Percentiles rank a stretch among this genome's conserved stretches.
phyloP scores from a whole-genome alignment of 1,140 invertebrate species.

The Ladona fulva region DNA sequence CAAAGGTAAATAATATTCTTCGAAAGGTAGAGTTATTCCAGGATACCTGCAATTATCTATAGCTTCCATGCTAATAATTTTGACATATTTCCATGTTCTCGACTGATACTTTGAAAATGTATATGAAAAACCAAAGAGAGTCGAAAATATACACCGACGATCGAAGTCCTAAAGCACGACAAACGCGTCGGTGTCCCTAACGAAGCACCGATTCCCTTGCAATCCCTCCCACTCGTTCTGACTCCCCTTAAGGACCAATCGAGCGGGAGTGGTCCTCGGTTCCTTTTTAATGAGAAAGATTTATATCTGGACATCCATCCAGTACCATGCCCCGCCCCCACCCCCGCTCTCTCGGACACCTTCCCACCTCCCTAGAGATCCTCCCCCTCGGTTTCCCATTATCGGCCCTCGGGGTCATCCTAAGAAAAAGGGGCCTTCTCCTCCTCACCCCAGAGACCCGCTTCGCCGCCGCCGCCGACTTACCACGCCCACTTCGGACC shows the following conservation, averaged over 20 bases:
- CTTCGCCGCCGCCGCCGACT: too few species aligned
- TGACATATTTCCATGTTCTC: too few species aligned
- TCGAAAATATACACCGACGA: too few species aligned
- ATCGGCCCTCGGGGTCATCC: neutral
- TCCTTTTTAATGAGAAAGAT: conserved; percentile 10
- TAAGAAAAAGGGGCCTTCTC: neutral
- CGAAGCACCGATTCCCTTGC: neutral
- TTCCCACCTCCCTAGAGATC: neutral
- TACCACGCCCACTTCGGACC: neutral
- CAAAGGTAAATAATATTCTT: too few species aligned
- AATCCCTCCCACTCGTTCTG: neutral
- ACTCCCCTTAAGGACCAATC: neutral
- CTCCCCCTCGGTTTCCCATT: neutral
- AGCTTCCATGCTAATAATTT: too few species aligned
- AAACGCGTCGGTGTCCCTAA: too few species aligned
- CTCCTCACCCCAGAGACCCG: too few species aligned
- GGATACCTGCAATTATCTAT: too few species aligned
- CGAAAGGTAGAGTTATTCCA: too few species aligned
- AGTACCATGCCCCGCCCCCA: neutral
- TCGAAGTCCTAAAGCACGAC: too few species aligned
- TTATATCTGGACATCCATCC: conserved; percentile 9
- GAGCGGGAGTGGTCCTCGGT: neutral
- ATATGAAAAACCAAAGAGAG: too few species aligned
- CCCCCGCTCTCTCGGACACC: neutral
- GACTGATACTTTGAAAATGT: too few species aligned